Evolutionary conservation across 2,113 vertebrate species (phyloP).

Genomic region (Oostethus manadensis): DNA sequence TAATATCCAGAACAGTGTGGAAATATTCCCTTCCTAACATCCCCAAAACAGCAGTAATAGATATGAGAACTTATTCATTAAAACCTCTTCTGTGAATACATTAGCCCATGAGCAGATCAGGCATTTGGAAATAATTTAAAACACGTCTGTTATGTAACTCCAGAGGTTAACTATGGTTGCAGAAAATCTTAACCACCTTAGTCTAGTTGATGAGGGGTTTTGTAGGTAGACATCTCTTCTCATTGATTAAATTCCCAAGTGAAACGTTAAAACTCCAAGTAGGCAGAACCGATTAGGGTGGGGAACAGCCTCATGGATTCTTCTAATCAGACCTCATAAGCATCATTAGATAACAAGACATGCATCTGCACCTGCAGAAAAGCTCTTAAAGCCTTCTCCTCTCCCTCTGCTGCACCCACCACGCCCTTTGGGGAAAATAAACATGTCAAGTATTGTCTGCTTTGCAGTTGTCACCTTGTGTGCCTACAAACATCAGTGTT

Average conservation of each 20-base stretch:
- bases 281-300: neutral
- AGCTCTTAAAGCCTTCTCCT: slow-evolving; percentile 41
- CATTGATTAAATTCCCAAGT: neutral
- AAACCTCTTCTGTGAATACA: too few species aligned
- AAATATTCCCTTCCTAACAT: too few species aligned
- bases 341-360: neutral
- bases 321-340: neutral
- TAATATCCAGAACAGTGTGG: too few species aligned
- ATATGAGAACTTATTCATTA: too few species aligned
- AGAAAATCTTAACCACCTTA: too few species aligned
- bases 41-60: too few species aligned
- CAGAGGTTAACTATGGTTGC: neutral
- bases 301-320: neutral
- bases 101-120: too few species aligned
- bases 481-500: neutral
- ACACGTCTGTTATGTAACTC: too few species aligned
- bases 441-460: neutral
- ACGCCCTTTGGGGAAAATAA: slow-evolving; percentile 13
- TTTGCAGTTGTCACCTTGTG: neutral
- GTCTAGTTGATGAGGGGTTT: too few species aligned
- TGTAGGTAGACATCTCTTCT: too few species aligned
- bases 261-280: neutral
- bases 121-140: too few species aligned
- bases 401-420: slow-evolving; percentile 38
- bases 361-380: slow-evolving; percentile 29